phyloP scores from a whole-genome alignment of 1,140 invertebrate species.

The Papilio xuthus region DNA sequence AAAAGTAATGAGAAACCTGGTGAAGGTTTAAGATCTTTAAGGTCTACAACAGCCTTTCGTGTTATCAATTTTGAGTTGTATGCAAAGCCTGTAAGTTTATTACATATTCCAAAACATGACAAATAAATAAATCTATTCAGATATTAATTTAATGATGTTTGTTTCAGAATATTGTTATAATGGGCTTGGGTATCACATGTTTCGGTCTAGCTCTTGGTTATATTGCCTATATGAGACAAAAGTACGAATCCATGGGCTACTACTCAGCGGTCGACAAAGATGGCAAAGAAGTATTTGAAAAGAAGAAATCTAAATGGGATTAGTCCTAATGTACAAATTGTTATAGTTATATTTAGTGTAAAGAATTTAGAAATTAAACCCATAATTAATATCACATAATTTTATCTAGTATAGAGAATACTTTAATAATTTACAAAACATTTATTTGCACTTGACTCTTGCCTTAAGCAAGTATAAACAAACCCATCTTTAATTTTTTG shows the following conservation, averaged over 20 bases:
- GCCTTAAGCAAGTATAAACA: too few species aligned
- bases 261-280: constrained; percentile 89
- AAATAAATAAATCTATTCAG: constrained; percentile 47
- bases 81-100: constrained; percentile 87
- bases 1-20: constrained; percentile 82
- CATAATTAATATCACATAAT: not conserved
- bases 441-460: too few species aligned
- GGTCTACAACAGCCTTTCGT: constrained; percentile 86
- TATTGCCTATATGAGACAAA: constrained; percentile 89
- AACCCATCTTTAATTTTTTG: too few species aligned
- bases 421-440: too few species aligned
- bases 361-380: constrained; percentile 10
- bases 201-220: constrained; percentile 88
- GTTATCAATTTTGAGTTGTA: constrained; percentile 93
- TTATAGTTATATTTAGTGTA: constrained; percentile 33
- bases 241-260: constrained; percentile 89
- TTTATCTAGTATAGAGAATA: not conserved
- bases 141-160: not conserved
- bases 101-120: constrained; percentile 33
- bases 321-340: constrained; percentile 45
- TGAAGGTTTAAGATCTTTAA: constrained; percentile 89
- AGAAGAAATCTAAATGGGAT: constrained; percentile 91
- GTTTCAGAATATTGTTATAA: constrained; percentile 90
- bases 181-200: constrained; percentile 87
- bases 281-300: constrained; percentile 87